Conservation (phyloP, 1,140 invertebrate species). For the Brachionus koreanus region DNA sequence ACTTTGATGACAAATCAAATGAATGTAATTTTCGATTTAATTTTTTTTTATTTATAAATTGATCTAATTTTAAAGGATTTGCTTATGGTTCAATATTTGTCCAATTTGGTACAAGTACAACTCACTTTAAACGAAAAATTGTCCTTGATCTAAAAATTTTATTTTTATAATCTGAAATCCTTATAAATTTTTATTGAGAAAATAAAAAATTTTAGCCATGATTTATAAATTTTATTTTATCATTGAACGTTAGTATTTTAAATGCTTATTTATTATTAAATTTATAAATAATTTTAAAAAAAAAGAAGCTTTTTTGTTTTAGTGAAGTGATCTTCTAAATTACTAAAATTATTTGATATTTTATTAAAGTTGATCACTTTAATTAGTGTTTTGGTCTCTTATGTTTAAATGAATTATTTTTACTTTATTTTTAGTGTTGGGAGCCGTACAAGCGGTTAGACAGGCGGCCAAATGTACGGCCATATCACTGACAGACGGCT, state of each 20-base stretch:
- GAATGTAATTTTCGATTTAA: slow-evolving; percentile 63
- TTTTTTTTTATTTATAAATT: not conserved
- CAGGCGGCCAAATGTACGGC: too few relatives aligned
- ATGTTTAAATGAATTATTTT: too few relatives aligned
- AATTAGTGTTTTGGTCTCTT: too few relatives aligned
- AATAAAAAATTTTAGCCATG: slow-evolving; percentile 30
- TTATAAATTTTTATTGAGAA: slow-evolving; percentile 3
- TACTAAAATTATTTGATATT: too few relatives aligned
- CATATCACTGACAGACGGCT: too few relatives aligned
- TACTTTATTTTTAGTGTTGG: too few relatives aligned
- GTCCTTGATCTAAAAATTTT: slow-evolving; percentile 58
- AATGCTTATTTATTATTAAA: not conserved
- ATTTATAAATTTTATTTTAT: too few relatives aligned
- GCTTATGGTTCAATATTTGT: slow-evolving; percentile 88
- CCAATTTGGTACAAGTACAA: slow-evolving; percentile 91
- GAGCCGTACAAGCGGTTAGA: too few relatives aligned
- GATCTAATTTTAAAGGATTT: slow-evolving; percentile 67
- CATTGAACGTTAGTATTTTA: too few relatives aligned
- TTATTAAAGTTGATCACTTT: too few relatives aligned
- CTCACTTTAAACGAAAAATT: slow-evolving; percentile 90
- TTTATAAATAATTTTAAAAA: not conserved
- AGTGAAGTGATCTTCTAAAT: too few relatives aligned
- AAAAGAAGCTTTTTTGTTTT: not conserved
- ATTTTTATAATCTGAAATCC: not conserved
- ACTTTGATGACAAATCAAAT: slow-evolving; percentile 91